A percentile compares a stretch with the other conserved stretches of the same genome.
These are phyloP conservation scores for Acarapis woodi DNA, from an alignment of 1,140 invertebrate species.

Conservation along the genomic window DNA sequence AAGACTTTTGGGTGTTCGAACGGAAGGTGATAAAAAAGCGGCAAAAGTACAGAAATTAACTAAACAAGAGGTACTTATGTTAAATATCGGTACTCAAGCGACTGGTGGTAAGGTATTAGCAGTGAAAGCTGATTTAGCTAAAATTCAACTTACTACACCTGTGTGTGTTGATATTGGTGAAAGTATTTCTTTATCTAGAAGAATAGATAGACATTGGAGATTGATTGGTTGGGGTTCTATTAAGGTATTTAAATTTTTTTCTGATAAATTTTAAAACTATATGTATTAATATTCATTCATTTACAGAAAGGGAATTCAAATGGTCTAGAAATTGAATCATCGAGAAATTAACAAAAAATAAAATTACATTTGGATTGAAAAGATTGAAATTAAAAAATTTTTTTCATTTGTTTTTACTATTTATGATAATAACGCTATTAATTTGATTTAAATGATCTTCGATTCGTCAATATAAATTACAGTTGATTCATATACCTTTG, in stretches of 20 bases:
- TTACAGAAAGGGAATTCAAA: too few relatives aligned
- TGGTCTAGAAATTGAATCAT: too few relatives aligned
- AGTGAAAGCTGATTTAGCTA: constrained; percentile 87
- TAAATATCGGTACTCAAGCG: constrained; percentile 95
- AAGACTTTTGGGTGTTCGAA: constrained; percentile 78
- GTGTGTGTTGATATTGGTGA: constrained; percentile 96
- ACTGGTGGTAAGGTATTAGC: constrained; percentile 86
- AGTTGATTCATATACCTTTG: too few relatives aligned
- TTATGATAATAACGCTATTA: too few relatives aligned
- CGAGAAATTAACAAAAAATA: too few relatives aligned
- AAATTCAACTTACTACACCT: constrained; percentile 82
- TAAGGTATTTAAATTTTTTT: background rate
- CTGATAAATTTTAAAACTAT: too few relatives aligned
- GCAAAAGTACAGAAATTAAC: constrained; percentile 77
- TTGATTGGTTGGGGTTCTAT: constrained; percentile 17
- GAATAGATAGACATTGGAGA: constrained; percentile 99
- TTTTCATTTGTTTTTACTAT: too few relatives aligned
- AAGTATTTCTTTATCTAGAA: constrained; percentile 86
- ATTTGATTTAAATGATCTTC: too few relatives aligned
- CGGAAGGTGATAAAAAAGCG: constrained; percentile 93
- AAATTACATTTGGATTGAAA: too few relatives aligned
- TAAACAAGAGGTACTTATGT: constrained; percentile 67
- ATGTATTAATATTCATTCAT: too few relatives aligned
- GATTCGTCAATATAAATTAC: too few relatives aligned
- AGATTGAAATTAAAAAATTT: too few relatives aligned